Conservation (phyloP, 2,888 invertebrate species). For the Drosophila longiperda region DNA sequence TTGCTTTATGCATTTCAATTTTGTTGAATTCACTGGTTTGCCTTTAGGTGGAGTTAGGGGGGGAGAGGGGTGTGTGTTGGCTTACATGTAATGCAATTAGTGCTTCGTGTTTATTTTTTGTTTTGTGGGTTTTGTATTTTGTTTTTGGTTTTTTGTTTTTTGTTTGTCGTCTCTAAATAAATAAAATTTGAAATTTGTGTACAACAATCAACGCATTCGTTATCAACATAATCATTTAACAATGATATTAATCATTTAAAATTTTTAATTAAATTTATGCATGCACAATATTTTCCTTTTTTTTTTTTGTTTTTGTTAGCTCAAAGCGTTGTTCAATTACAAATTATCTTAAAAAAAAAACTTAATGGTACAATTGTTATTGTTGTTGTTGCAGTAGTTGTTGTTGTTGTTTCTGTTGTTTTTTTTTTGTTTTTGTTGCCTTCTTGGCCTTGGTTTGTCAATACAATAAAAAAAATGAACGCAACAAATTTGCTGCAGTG, state of each 20-base stretch:
- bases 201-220: constrained; percentile 25
- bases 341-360: constrained; percentile 28
- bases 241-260: constrained; percentile 32
- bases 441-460: constrained; percentile 61
- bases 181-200: constrained; percentile 38
- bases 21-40: constrained; percentile 60
- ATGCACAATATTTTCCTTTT: constrained; percentile 48
- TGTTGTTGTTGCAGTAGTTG: constrained; percentile 4
- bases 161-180: constrained; percentile 44
- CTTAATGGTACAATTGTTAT: constrained; percentile 29
- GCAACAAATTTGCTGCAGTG: constrained; percentile 26
- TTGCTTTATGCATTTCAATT: constrained; percentile 20
- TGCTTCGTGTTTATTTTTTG: constrained; percentile 30
- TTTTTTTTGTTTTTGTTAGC: constrained; percentile 7
- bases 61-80: not conserved
- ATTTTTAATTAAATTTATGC: constrained; percentile 42
- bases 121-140: constrained; percentile 5
- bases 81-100: constrained; percentile 51
- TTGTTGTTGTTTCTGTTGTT: constrained; percentile 24
- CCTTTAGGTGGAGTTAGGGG: constrained; percentile 17
- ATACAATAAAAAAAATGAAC: constrained; percentile 45
- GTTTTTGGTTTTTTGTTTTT: constrained; percentile 13
- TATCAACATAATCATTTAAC: constrained; percentile 48
- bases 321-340: constrained; percentile 24
- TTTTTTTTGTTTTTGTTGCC: constrained; percentile 39